Evolutionary conservation across 1,140 invertebrate genomes (phyloP).

Genomic region (Pseudomyrmex concolor): DNA sequence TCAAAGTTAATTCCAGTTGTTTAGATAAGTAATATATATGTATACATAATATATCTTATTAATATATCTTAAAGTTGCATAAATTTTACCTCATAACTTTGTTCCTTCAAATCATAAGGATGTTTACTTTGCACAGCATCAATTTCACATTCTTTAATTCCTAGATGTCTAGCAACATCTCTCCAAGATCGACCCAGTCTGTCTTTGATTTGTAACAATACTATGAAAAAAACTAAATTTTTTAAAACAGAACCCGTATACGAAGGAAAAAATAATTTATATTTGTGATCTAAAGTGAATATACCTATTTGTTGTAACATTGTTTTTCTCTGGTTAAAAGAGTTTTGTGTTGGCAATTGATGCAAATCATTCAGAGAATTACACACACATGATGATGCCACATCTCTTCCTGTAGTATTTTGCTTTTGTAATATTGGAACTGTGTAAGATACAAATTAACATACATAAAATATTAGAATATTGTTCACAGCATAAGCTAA

Average conservation of each 20-base stretch:
- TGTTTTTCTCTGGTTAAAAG: background rate
- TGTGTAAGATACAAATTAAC: no score
- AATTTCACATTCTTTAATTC: conserved; percentile 84
- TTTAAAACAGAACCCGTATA: background rate
- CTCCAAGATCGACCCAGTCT: conserved; percentile 86
- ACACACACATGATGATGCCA: background rate
- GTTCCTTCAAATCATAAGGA: conserved; percentile 69
- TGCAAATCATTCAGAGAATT: background rate
- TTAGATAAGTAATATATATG: conserved; percentile 32
- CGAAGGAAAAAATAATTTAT: background rate
- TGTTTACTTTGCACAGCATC: conserved; percentile 83
- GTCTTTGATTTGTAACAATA: conserved; percentile 75
- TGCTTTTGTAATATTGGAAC: no score
- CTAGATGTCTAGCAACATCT: conserved; percentile 85
- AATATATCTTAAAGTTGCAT: conserved; percentile 2
- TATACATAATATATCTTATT: conserved; percentile 12
- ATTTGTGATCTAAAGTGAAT: conserved; percentile 5
- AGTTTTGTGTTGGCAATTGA: background rate
- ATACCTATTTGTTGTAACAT: conserved; percentile 55
- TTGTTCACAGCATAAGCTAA: no score
- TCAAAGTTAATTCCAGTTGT: background rate
- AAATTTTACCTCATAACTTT: conserved; percentile 72
- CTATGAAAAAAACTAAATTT: conserved; percentile 68
- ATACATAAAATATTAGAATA: no score
- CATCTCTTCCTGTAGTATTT: no score